Evolutionary conservation across 2,113 vertebrate species (phyloP).

Genomic region (Ornithorhynchus anatinus): DNA sequence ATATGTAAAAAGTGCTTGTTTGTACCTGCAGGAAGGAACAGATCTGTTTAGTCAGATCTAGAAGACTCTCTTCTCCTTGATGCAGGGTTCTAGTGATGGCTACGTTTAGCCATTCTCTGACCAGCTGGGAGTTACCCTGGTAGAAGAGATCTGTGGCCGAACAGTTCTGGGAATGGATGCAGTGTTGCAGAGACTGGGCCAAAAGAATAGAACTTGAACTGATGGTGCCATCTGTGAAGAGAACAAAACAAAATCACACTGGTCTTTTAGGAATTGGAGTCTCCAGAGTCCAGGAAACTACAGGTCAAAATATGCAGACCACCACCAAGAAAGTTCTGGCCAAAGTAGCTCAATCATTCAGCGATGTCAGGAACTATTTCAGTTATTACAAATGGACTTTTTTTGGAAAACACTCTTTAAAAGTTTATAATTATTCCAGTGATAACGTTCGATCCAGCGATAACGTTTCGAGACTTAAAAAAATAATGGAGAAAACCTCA

Average conservation of each 20-base stretch:
- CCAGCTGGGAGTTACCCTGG: constrained; percentile 88
- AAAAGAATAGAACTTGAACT: constrained; percentile 91
- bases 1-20: background rate
- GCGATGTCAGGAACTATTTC: too few species aligned
- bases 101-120: constrained; percentile 92
- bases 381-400: too few species aligned
- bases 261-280: too few species aligned
- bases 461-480: too few species aligned
- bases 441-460: too few species aligned
- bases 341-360: too few species aligned
- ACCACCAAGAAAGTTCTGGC: too few species aligned
- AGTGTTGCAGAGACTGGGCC: constrained; percentile 93
- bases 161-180: constrained; percentile 89
- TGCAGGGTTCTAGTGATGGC: constrained; percentile 94
- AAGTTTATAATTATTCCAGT: too few species aligned
- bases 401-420: too few species aligned
- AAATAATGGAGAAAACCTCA: too few species aligned
- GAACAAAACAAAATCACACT: background rate
- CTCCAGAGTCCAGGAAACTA: too few species aligned
- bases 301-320: too few species aligned
- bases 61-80: constrained; percentile 92
- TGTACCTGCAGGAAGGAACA: constrained; percentile 93
- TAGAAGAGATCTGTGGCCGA: constrained; percentile 96
- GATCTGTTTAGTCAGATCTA: constrained; percentile 95
- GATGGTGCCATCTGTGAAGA: constrained; percentile 87